These are phyloP conservation scores for Ceyx cyanopectus DNA, from an alignment of 2,113 vertebrate genomes.

Conservation along the genomic window DNA sequence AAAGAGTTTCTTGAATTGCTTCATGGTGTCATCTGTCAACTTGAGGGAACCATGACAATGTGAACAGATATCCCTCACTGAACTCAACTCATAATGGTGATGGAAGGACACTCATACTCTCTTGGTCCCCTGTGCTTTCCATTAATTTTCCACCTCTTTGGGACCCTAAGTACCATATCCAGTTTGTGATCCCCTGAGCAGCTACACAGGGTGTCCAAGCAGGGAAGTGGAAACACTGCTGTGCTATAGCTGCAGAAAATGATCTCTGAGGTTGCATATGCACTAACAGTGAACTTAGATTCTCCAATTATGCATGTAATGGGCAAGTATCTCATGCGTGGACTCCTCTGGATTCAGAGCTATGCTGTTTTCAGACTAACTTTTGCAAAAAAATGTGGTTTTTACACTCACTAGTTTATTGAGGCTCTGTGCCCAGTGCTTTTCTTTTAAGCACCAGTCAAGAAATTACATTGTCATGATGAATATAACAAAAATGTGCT, in stretches of 20 bases:
- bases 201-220: not conserved
- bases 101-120: not conserved
- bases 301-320: not conserved
- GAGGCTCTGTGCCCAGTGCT: not conserved
- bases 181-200: not conserved
- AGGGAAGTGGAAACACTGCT: not conserved
- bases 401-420: not conserved
- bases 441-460: not conserved
- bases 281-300: not conserved
- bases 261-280: not conserved
- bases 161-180: not conserved
- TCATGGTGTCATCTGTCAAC: not conserved
- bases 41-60: not conserved
- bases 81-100: accelerated
- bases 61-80: not conserved
- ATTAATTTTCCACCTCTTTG: not conserved
- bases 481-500: not conserved
- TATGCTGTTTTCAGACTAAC: not conserved
- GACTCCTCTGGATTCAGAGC: not conserved
- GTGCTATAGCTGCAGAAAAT: not conserved
- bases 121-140: not conserved
- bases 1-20: not conserved
- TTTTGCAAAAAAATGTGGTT: not conserved
- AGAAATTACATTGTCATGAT: not conserved
- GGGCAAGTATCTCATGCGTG: not conserved